A percentile compares a stretch with the other conserved stretches of the same genome.
Evolutionary conservation across 2,113 vertebrate genomes (phyloP).

Genomic region (Condylura cristata): DNA sequence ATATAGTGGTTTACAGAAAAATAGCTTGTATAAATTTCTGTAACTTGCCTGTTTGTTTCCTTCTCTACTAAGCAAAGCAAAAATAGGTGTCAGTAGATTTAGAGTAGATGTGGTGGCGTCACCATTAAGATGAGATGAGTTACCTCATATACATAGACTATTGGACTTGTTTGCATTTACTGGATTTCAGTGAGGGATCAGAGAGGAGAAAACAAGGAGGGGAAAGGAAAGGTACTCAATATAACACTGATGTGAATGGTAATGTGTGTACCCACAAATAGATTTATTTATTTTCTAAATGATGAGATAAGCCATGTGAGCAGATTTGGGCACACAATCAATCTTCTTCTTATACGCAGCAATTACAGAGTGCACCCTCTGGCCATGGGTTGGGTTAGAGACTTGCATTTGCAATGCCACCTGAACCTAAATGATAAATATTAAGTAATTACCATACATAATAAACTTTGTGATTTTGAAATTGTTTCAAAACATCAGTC

Average conservation of each 20-base stretch:
- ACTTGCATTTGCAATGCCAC: not conserved
- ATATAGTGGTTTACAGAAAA: conserved; percentile 52
- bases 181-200: not conserved
- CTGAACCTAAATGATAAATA: conserved; percentile 15
- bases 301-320: not conserved
- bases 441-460: not conserved
- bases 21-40: conserved; percentile 44
- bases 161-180: conserved; percentile 3
- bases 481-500: conserved; percentile 6
- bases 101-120: not conserved
- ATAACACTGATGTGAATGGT: not conserved
- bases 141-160: not conserved
- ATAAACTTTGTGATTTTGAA: conserved; percentile 18
- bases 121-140: not conserved
- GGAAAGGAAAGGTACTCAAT: not conserved
- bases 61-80: not conserved
- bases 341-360: not conserved
- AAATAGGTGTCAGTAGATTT: not conserved
- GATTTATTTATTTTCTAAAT: conserved; percentile 6
- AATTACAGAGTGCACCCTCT: not conserved
- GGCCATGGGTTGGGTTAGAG: not conserved
- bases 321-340: not conserved
- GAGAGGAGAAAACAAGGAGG: not conserved
- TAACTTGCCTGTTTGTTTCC: conserved; percentile 22
- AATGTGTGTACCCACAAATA: not conserved